A percentile compares a stretch with the other conserved stretches of the same genome.
phyloP scores from a whole-genome alignment of 2,888 invertebrate species.

The Alloplasta piceator region DNA sequence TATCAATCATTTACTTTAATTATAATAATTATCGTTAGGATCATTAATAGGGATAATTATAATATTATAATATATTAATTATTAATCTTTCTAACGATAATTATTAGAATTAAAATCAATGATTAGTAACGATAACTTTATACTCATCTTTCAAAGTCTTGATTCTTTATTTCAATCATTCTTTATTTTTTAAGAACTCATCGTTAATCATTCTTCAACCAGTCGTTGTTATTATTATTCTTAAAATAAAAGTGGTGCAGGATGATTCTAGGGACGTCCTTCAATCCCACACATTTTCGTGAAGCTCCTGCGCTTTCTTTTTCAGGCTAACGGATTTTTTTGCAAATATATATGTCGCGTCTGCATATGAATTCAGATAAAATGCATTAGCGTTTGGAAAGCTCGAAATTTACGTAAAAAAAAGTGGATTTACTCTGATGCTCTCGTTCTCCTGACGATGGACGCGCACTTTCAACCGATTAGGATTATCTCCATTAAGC shows the following conservation, averaged over 20 bases:
- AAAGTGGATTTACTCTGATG: constrained; percentile 23
- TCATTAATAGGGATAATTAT: too few relatives aligned
- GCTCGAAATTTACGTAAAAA: neutral
- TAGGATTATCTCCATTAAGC: constrained; percentile 27
- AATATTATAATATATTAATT: too few relatives aligned
- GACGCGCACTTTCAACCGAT: neutral
- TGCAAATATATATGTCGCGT: neutral
- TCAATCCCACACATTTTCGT: neutral
- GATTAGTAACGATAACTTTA: too few relatives aligned
- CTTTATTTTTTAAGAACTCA: neutral
- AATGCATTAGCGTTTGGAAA: neutral
- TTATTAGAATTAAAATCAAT: too few relatives aligned
- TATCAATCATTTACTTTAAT: too few relatives aligned
- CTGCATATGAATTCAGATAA: neutral
- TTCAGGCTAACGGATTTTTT: neutral
- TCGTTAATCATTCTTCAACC: neutral
- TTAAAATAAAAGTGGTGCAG: neutral
- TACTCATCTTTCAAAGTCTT: too few relatives aligned
- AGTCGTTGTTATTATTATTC: neutral
- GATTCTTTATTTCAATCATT: too few relatives aligned
- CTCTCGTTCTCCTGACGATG: neutral
- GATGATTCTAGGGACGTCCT: neutral
- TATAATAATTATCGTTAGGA: too few relatives aligned
- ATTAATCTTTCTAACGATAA: too few relatives aligned
- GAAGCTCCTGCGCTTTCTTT: neutral